These are phyloP conservation scores for Deladenus siricidicola DNA, from an alignment of 2,888 invertebrate genomes.

Conservation along the genomic window DNA sequence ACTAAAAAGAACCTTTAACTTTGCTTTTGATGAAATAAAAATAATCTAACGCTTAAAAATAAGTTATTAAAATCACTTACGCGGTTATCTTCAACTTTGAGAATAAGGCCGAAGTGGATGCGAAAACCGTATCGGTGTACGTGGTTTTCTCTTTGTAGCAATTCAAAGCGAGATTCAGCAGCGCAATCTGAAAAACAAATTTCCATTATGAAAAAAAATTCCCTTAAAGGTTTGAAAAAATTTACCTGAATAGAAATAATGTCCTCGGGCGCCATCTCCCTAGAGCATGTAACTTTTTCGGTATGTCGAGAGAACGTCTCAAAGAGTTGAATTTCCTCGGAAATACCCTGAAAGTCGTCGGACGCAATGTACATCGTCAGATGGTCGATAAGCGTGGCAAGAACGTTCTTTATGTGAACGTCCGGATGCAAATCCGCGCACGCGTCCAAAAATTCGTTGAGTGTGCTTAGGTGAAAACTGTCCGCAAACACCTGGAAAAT, in stretches of 20 bases:
- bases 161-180: conserved; percentile 86
- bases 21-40: neutral
- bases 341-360: conserved; percentile 61
- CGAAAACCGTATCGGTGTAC: conserved; percentile 87
- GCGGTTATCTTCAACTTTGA: conserved; percentile 71
- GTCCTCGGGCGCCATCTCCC: conserved; percentile 88
- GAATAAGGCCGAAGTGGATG: conserved; percentile 81
- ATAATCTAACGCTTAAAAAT: neutral
- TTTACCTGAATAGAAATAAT: conserved; percentile 82
- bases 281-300: conserved; percentile 67
- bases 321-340: conserved; percentile 83
- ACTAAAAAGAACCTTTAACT: conserved; percentile 56
- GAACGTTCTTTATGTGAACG: conserved; percentile 91
- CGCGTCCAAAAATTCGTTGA: conserved; percentile 87
- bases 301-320: conserved; percentile 97
- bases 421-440: conserved; percentile 90
- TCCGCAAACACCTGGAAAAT: conserved; percentile 76
- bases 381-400: conserved; percentile 84
- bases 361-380: conserved; percentile 53
- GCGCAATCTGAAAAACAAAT: conserved; percentile 57
- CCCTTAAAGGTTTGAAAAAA: neutral
- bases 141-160: conserved; percentile 89
- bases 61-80: conserved; percentile 22
- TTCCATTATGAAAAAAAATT: neutral
- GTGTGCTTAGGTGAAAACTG: conserved; percentile 90